Evolutionary conservation across 2,113 vertebrate genomes (phyloP).

Genomic region (Mesembrinibis cayennensis): DNA sequence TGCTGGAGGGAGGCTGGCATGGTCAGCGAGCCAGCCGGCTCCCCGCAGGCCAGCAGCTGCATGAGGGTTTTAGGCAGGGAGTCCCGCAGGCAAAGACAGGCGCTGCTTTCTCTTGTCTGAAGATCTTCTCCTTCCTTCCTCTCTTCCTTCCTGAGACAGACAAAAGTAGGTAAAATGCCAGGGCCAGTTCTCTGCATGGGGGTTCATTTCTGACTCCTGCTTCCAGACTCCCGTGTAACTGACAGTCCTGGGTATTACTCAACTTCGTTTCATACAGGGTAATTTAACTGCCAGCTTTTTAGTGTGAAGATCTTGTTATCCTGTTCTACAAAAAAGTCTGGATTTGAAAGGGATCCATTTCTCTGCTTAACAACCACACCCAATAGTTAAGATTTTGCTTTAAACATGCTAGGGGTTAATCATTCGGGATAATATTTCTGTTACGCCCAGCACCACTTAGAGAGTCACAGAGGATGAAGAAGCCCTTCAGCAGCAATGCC

Average conservation of each 20-base stretch:
- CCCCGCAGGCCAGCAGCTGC: neutral
- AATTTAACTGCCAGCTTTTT: neutral
- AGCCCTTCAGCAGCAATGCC: neutral
- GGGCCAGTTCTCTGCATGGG: neutral
- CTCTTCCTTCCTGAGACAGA: neutral
- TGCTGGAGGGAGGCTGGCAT: neutral
- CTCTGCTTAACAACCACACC: neutral
- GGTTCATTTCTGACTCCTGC: neutral
- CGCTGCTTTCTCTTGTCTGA: neutral
- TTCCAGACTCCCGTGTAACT: neutral
- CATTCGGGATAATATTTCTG: neutral
- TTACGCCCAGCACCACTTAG: neutral
- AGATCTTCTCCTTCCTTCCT: neutral
- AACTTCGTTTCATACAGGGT: neutral
- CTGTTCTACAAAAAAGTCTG: neutral
- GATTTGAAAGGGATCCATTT: neutral
- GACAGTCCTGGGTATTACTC: neutral
- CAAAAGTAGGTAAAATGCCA: neutral
- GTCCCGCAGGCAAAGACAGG: neutral
- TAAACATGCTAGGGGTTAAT: neutral
- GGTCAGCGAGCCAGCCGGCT: neutral
- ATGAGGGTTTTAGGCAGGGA: neutral
- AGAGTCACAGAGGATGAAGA: neutral
- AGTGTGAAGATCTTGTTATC: neutral
- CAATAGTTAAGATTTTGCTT: neutral